Conservation (phyloP, 1,140 invertebrate genomes). For the Drosophila nasuta region DNA sequence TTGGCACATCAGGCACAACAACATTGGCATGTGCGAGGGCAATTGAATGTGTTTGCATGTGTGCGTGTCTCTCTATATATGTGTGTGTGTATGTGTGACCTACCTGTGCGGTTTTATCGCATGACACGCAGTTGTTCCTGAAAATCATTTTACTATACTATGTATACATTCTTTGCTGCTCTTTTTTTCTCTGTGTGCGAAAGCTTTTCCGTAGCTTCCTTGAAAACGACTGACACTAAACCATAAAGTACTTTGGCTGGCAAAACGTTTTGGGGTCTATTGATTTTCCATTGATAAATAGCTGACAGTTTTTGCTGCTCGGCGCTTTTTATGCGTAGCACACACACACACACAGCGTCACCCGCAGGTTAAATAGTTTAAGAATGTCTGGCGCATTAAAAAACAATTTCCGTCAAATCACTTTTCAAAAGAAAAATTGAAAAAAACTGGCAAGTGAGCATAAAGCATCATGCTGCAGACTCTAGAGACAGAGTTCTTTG, state of each 20-base stretch:
- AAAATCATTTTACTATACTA: conserved; percentile 40
- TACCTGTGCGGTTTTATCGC: conserved; percentile 71
- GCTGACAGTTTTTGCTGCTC: conserved; percentile 56
- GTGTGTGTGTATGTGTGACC: conserved; percentile 39
- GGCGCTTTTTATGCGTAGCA: conserved; percentile 20
- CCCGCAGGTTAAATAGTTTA: conserved; percentile 73
- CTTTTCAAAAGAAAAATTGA: conserved; percentile 39
- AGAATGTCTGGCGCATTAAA: conserved; percentile 78
- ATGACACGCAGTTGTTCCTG: conserved; percentile 70
- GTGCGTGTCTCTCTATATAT: neutral
- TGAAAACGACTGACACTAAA: conserved; percentile 40
- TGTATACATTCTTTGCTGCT: neutral
- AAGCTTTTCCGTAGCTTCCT: conserved; percentile 27
- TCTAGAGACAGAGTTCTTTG: neutral
- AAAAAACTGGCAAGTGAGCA: conserved; percentile 19
- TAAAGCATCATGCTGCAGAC: conserved; percentile 4
- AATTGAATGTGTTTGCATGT: conserved; percentile 40
- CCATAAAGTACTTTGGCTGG: conserved; percentile 61
- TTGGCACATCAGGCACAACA: conserved; percentile 15
- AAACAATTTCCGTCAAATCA: conserved; percentile 80
- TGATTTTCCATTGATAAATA: conserved; percentile 82
- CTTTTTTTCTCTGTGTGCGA: conserved; percentile 3
- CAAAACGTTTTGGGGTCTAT: conserved; percentile 59
- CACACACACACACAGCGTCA: neutral
- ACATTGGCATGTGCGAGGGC: conserved; percentile 35